Percentiles rank a stretch among this genome's conserved stretches.
These are phyloP conservation scores for Sebastes umbrosus DNA, from an alignment of 2,797 vertebrate species.

Conservation along the genomic window DNA sequence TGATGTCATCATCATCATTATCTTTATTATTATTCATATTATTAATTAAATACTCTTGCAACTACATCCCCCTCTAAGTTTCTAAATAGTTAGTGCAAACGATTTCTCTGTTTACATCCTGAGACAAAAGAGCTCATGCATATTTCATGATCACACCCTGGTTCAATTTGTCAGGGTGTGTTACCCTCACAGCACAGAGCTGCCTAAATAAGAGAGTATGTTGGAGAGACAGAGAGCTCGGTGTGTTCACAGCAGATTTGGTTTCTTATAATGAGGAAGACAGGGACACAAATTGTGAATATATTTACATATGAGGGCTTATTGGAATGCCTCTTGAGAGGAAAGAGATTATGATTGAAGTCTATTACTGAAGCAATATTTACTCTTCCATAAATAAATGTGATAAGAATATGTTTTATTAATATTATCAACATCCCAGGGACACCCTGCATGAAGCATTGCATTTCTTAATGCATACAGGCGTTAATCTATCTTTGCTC, in stretches of 20 bases:
- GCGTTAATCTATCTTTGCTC: not conserved
- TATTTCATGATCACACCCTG: slow-evolving; percentile 25
- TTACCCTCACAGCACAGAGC: not conserved
- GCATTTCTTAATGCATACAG: not conserved
- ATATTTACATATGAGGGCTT: not conserved
- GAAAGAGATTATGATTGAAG: not conserved
- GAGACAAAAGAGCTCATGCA: slow-evolving; percentile 35
- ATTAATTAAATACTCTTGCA: not conserved
- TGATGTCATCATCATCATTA: too few relatives aligned
- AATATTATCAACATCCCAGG: not conserved
- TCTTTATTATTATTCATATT: too few relatives aligned
- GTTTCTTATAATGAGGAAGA: not conserved
- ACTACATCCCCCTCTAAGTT: not conserved
- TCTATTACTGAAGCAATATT: not conserved
- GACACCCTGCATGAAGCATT: not conserved
- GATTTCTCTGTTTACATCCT: slow-evolving; percentile 21
- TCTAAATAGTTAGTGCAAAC: not conserved
- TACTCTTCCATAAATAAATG: not conserved
- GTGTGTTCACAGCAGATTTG: not conserved
- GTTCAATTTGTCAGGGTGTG: slow-evolving; percentile 32
- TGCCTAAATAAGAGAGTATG: not conserved
- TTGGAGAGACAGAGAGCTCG: not conserved
- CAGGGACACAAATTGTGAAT: not conserved
- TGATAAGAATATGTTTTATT: not conserved
- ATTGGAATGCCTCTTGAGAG: not conserved